Conservation (phyloP, 2,113 vertebrate species). For the Crypturellus undulatus region DNA sequence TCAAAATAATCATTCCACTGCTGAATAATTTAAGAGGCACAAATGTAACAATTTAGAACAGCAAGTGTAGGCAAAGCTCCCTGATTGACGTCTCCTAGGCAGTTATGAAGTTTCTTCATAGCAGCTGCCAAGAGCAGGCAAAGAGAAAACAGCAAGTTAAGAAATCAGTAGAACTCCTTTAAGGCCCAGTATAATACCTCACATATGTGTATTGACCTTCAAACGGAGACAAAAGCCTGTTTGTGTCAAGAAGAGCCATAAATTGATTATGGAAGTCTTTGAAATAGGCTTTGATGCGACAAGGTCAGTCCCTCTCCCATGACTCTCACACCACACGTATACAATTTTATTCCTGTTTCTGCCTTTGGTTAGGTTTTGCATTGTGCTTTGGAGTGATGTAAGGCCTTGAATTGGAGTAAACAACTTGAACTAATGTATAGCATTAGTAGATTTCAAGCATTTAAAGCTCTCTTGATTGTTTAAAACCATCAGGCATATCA, state of each 20-base stretch:
- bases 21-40: constrained; percentile 63
- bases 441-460: constrained; percentile 22
- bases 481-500: background rate
- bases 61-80: constrained; percentile 29
- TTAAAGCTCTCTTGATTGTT: constrained; percentile 33
- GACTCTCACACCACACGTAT: background rate
- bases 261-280: background rate
- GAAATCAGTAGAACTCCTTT: background rate
- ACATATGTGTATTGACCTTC: background rate
- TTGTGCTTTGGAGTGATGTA: background rate
- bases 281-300: background rate
- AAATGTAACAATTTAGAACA: constrained; percentile 41
- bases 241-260: background rate
- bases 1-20: constrained; percentile 31
- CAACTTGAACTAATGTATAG: constrained; percentile 10
- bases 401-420: background rate
- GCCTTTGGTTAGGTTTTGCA: constrained; percentile 31
- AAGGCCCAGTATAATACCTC: background rate
- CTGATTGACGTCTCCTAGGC: constrained; percentile 7
- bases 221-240: constrained; percentile 46
- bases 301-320: background rate
- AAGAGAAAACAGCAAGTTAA: background rate
- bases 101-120: background rate
- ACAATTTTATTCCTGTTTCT: background rate
- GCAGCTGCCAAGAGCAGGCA: background rate